Evolutionary conservation across 53 echinoderm and acorn worm genomes (phyloP), one percentile per base, ranked within the genome.

Genomic region (Antedon mediterranea): DNA sequence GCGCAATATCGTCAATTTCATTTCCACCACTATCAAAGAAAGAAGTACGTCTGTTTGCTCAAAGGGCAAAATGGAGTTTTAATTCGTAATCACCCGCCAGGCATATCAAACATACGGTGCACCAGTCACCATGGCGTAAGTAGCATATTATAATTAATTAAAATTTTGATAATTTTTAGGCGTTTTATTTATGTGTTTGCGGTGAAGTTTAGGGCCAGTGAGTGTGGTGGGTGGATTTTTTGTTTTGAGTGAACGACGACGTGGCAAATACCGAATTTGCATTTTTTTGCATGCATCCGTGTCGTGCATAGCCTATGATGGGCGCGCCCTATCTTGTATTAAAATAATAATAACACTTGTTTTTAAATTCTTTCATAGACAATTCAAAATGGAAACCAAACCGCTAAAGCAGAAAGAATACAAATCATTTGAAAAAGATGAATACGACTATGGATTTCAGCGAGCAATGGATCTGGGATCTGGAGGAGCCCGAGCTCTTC

Each of bases 121-220:
- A 76, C 30, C 75, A 75, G 29, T 82, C 81, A 87, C 31, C 82
- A 90, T 90, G 90, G 90, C 87, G 90, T 90, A 85, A 90, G 90
- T 90, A 77, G 41, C 41, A 41, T 7, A 7, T 41, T 41, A 41
- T 41, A 7, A 41, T 41, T 41, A 41, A 7, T 41, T 41, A n/a
- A n/a, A n/a, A n/a, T n/a, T n/a, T n/a, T n/a, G n/a, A n/a, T n/a
- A n/a, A n/a, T n/a, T 37, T 37, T 37, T 37, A 37, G 4, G 6
- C 37, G 11, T 6, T 37, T 37, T 37, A 37, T 37, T 37, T 4
- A 6, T 6, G 37, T 37, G 11, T 37, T 6, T 6, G 11, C 11
- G 37, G 37, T 4, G 37, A 37, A 6, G 4, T 37, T 37, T 4
- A 37, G 37, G 11, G 11, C 11, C 37, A 6, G 37, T 37, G 4